phyloP scores from a whole-genome alignment of 2,797 vertebrate species.

The Typhlichthys eigenmanni region DNA sequence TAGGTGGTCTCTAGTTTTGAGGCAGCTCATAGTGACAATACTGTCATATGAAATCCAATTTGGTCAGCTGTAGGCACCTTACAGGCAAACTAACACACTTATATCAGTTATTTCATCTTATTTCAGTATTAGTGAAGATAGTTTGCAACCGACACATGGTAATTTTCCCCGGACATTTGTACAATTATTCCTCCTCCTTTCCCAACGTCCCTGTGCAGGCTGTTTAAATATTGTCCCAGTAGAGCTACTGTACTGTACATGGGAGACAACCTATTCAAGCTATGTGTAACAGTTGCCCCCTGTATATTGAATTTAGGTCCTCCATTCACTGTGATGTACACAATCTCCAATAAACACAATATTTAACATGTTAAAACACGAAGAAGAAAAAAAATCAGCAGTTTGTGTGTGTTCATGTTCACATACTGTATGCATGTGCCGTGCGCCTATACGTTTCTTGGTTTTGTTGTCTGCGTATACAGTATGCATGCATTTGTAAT shows the following conservation, averaged over 20 bases:
- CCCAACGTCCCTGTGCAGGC: slow-evolving; percentile 3
- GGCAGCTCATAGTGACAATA: slow-evolving; percentile 10
- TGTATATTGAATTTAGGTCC: slow-evolving; percentile 43
- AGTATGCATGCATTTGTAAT: too few species aligned
- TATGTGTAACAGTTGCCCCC: slow-evolving; percentile 21
- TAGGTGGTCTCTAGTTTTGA: slow-evolving; percentile 11
- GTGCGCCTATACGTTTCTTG: not conserved
- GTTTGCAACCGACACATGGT: slow-evolving; percentile 1
- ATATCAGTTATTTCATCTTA: slow-evolving; percentile 25
- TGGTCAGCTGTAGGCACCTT: slow-evolving; percentile 51
- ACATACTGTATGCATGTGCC: not conserved
- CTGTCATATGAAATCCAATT: slow-evolving; percentile 28
- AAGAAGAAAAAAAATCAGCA: not conserved
- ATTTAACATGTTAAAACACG: slow-evolving; percentile 21
- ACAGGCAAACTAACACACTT: too few species aligned
- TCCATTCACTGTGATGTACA: slow-evolving; percentile 24
- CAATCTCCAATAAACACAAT: slow-evolving; percentile 20
- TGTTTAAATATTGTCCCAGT: slow-evolving; percentile 22
- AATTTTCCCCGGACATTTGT: not conserved
- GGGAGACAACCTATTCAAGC: not conserved
- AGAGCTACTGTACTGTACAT: slow-evolving; percentile 28
- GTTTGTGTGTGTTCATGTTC: not conserved
- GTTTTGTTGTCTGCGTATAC: not conserved
- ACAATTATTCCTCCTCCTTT: not conserved
- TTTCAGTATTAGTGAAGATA: slow-evolving; percentile 30